These are phyloP conservation scores for Sardinella longiceps DNA, from an alignment of 2,797 vertebrate species.

Conservation along the genomic window DNA sequence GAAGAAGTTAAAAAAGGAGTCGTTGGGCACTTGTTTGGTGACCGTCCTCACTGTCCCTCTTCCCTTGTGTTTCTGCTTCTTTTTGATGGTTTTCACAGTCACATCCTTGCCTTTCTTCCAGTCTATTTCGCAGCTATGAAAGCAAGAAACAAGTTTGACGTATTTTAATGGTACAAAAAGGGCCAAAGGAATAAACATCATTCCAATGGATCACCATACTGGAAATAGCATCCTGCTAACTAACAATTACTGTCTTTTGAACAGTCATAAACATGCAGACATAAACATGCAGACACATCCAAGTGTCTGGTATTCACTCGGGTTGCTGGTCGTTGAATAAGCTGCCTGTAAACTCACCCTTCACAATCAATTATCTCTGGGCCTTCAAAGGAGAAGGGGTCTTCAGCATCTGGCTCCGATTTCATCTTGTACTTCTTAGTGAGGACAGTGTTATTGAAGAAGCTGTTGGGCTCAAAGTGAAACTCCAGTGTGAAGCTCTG, in stretches of 20 bases:
- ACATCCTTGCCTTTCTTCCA: constrained; percentile 98
- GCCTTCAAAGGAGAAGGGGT: constrained; percentile 97
- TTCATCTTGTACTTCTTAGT: constrained; percentile 99
- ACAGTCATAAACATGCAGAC: neutral
- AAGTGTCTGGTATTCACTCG: neutral
- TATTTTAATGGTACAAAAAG: neutral
- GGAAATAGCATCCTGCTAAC: neutral
- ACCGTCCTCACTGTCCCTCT: constrained; percentile 93
- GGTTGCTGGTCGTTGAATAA: neutral
- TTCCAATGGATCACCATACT: neutral
- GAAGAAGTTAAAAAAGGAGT: constrained; percentile 99
- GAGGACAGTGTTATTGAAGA: constrained; percentile 91
- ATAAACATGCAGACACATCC: neutral
- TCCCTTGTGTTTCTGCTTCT: constrained; percentile 98
- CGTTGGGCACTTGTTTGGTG: constrained; percentile 94
- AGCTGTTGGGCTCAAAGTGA: constrained; percentile 93
- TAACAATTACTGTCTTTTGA: neutral
- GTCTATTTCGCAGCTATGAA: constrained; percentile 88
- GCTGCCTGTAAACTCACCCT: constrained; percentile 79
- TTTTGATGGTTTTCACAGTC: constrained; percentile 95
- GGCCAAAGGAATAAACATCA: neutral
- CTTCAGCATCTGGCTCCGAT: constrained; percentile 88
- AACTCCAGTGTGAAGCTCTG: constrained; percentile 98
- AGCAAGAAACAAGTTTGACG: neutral
- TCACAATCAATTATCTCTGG: constrained; percentile 97